A percentile compares a stretch with the other conserved stretches of the same genome.
Conservation (phyloP, 2,113 vertebrate species). For the Onychorhynchus coronatus region DNA sequence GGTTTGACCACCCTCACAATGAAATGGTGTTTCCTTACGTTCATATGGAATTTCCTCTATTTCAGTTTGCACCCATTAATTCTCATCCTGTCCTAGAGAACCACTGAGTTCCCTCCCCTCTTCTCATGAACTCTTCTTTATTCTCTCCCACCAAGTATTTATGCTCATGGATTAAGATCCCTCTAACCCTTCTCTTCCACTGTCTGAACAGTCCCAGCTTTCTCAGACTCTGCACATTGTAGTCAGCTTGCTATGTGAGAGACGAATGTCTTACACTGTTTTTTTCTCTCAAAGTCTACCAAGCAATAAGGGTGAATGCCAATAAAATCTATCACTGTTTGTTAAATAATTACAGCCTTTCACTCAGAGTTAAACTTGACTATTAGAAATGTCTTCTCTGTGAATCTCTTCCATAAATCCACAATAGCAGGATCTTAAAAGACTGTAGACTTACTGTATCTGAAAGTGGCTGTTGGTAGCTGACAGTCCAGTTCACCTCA, state of each 20-base stretch:
- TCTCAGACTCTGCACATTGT: background rate
- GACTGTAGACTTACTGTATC: background rate
- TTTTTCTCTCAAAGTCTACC: background rate
- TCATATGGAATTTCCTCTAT: accelerated
- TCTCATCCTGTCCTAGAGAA: background rate
- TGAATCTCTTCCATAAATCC: background rate
- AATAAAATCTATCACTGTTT: background rate
- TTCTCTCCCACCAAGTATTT: background rate
- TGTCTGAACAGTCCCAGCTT: background rate
- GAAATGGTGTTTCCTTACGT: accelerated
- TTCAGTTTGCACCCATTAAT: background rate
- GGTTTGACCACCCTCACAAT: background rate
- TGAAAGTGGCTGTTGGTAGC: background rate
- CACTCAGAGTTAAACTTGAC: background rate
- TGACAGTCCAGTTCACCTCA: background rate
- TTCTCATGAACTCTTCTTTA: background rate
- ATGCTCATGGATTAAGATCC: background rate
- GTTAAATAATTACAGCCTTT: background rate
- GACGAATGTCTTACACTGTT: background rate
- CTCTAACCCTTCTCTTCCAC: background rate
- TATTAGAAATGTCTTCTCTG: background rate
- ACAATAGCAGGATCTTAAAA: background rate
- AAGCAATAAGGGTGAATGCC: background rate
- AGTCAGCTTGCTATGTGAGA: background rate
- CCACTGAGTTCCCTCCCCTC: background rate